phyloP scores from a whole-genome alignment of 2,888 invertebrate genomes.

The Metacarcinus magister region DNA sequence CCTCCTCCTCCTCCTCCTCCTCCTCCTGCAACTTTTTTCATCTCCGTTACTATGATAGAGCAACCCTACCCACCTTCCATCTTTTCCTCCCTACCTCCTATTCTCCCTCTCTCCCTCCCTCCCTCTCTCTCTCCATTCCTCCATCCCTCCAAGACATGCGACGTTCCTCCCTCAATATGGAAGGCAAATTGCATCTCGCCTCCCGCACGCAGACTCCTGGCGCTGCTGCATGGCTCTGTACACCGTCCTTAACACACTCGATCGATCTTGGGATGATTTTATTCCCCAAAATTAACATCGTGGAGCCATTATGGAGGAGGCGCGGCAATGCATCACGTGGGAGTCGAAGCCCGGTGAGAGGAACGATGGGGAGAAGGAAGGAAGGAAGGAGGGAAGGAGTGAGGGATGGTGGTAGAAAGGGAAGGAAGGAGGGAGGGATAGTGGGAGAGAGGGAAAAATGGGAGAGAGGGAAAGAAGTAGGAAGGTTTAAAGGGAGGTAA shows the following conservation, averaged over 20 bases:
- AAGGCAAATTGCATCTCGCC: not conserved
- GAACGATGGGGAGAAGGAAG: not conserved
- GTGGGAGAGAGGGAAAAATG: not conserved
- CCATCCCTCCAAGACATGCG: not conserved
- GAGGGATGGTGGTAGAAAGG: not conserved
- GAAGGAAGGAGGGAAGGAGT: not conserved
- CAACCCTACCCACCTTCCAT: too few relatives aligned
- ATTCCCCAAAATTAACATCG: slow-evolving; percentile 3
- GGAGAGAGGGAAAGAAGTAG: not conserved
- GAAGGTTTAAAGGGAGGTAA: not conserved
- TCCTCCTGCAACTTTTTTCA: too few relatives aligned
- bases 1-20: too few relatives aligned
- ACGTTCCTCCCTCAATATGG: not conserved
- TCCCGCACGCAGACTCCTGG: not conserved
- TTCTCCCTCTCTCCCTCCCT: not conserved
- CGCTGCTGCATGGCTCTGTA: not conserved
- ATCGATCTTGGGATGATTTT: not conserved
- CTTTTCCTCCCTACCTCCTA: not conserved
- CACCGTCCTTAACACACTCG: too few relatives aligned
- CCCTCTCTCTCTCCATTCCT: not conserved
- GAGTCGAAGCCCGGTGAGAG: not conserved
- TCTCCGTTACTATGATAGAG: too few relatives aligned
- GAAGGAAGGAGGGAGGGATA: not conserved
- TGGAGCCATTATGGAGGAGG: not conserved
- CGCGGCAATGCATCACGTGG: not conserved